Evolutionary conservation across 2,113 vertebrate species (phyloP).

Genomic region (Chamaea fasciata): DNA sequence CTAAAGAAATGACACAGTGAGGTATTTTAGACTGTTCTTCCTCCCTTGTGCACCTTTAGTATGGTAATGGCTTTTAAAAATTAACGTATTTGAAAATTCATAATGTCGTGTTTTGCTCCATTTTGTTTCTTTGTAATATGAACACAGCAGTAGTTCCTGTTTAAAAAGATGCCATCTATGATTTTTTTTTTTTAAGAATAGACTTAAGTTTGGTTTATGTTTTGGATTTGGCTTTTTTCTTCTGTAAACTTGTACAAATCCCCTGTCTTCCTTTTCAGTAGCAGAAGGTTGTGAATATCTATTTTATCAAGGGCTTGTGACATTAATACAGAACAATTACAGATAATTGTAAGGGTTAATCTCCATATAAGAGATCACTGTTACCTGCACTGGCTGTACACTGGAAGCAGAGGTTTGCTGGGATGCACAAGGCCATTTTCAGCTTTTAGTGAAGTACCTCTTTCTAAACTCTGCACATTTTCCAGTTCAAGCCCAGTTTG

Average conservation of each 20-base stretch:
- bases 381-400: not conserved
- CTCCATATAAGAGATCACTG: accelerated
- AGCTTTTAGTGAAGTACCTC: not conserved
- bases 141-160: not conserved
- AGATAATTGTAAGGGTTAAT: not conserved
- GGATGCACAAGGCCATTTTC: not conserved
- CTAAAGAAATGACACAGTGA: not conserved
- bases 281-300: not conserved
- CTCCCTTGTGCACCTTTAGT: not conserved
- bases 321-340: not conserved
- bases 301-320: not conserved
- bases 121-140: not conserved
- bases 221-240: not conserved
- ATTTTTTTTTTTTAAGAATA: not conserved
- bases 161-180: not conserved
- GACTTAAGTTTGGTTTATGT: not conserved
- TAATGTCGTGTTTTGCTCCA: not conserved
- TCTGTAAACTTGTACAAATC: not conserved
- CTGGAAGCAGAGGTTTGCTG: not conserved
- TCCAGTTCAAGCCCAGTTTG: not conserved
- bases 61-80: not conserved
- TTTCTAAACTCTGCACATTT: not conserved
- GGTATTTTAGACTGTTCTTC: not conserved
- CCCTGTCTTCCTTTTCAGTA: not conserved
- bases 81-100: accelerated